phyloP scores from a whole-genome alignment of 2,113 vertebrate species.

The Brachirus orientalis region DNA sequence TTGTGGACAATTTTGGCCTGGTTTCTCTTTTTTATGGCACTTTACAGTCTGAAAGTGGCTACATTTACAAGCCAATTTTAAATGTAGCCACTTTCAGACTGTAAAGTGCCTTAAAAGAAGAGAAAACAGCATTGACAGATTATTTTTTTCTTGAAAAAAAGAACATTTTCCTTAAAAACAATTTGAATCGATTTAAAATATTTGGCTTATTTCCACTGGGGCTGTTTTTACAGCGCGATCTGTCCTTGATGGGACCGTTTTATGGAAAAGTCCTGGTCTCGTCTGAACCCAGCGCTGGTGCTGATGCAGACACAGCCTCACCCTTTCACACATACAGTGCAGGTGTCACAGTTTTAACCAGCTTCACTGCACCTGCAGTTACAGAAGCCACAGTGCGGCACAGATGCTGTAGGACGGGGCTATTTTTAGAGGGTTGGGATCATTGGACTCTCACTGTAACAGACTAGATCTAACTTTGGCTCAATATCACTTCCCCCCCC shows the following conservation, averaged over 20 bases:
- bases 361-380: conserved; percentile 23
- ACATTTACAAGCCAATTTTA: too few species aligned
- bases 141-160: too few species aligned
- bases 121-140: too few species aligned
- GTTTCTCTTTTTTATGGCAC: too few species aligned
- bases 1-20: too few species aligned
- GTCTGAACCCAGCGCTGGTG: conserved; percentile 20
- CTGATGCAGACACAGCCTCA: conserved; percentile 78
- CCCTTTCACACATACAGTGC: conserved; percentile 54
- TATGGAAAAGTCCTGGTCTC: conserved; percentile 52
- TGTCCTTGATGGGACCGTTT: conserved; percentile 41
- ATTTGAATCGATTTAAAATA: too few species aligned
- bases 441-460: conserved; percentile 5
- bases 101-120: too few species aligned
- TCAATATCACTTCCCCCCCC: too few species aligned
- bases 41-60: too few species aligned
- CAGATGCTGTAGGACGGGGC: conserved; percentile 4
- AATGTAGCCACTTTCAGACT: too few species aligned
- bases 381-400: not conserved
- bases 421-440: conserved; percentile 15
- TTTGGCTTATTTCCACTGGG: too few species aligned
- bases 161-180: too few species aligned
- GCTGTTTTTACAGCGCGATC: not conserved
- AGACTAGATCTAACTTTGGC: conserved; percentile 2
- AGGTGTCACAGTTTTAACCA: conserved; percentile 44